Base-by-base conservation (phyloP, 2,888 invertebrate species). In the Theretra japonica region DNA sequence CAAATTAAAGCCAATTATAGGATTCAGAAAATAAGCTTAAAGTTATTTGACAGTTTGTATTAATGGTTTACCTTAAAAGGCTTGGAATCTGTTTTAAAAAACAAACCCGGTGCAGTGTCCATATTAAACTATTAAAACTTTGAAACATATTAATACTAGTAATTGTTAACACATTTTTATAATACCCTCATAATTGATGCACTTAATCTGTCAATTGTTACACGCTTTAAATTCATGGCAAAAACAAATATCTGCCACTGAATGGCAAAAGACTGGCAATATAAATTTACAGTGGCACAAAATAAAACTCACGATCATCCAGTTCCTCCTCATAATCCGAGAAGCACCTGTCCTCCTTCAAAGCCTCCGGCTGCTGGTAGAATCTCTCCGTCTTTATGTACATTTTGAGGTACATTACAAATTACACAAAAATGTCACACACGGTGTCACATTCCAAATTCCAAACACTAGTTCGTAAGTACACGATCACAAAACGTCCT, bases 361-460 rank as follows among this genome's bases (percentile, higher is more conserved):
- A 81, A n/a, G 82, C 75, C 82, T 91, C 90, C 53, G 90, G 90
- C 76, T 90, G 89, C 80, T 90, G 92, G 76, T 92, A 93, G 73
- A 94, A 94, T 81, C 92, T 86, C 78, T 94, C 93, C 74, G 93
- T 90, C 84, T 93, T 93, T 72, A 93, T 93, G 79, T 92, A 93
- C 93, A 93, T 93, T 86, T 93, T 92, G 33, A 93, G 81, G 88
- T 90, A 93, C 93, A 94, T 92, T 82, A 85, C 90, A 72, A 21
- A n/a, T 74, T 59, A 74, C 76, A 73, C 73, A 76, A 73, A 76
- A 21, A 68, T 58, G 53, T 69, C 62, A 28, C 3, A 72, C 41
- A 60, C 56, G 19, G n/a, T 53, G n/a, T 53, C 53, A 53, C 53
- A 53, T 53, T 53, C 17, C 53, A 53, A 53, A 19, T 50, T 19